These are phyloP conservation scores for Drosophila mauritiana DNA, from an alignment of 1,140 invertebrate genomes.

Conservation along the genomic window DNA sequence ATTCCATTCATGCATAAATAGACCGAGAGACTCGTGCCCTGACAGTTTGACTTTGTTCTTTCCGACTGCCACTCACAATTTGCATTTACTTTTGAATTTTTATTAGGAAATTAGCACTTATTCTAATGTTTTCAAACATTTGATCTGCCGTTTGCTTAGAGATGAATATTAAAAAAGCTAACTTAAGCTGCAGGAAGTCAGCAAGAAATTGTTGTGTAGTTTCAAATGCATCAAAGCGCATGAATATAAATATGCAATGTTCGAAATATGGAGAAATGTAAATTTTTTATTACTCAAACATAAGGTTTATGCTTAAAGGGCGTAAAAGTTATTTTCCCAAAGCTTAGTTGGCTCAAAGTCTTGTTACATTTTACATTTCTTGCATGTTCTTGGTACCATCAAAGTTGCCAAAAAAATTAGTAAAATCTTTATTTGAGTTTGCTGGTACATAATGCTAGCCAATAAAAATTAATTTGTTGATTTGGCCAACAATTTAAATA, in stretches of 20 bases:
- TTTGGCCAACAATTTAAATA: neutral
- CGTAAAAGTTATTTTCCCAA: neutral
- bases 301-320: too few species aligned
- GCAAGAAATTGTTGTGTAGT: conserved; percentile 28
- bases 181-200: conserved; percentile 27
- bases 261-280: conserved; percentile 6
- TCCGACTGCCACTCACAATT: conserved; percentile 28
- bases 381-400: too few species aligned
- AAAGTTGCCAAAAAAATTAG: neutral
- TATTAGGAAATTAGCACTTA: conserved; percentile 74
- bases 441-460: too few species aligned
- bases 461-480: neutral
- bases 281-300: neutral
- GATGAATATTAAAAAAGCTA: conserved; percentile 37
- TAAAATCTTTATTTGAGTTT: neutral
- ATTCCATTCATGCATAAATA: conserved; percentile 73
- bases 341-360: too few species aligned
- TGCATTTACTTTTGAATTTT: conserved; percentile 78
- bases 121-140: conserved; percentile 56
- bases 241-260: conserved; percentile 48
- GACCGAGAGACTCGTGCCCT: conserved; percentile 32
- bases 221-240: conserved; percentile 35
- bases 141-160: conserved; percentile 50
- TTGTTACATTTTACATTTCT: too few species aligned
- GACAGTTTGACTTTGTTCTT: conserved; percentile 24